These are phyloP conservation scores for Ptyas mucosa DNA, from an alignment of 2,113 vertebrate species.

Conservation along the genomic window DNA sequence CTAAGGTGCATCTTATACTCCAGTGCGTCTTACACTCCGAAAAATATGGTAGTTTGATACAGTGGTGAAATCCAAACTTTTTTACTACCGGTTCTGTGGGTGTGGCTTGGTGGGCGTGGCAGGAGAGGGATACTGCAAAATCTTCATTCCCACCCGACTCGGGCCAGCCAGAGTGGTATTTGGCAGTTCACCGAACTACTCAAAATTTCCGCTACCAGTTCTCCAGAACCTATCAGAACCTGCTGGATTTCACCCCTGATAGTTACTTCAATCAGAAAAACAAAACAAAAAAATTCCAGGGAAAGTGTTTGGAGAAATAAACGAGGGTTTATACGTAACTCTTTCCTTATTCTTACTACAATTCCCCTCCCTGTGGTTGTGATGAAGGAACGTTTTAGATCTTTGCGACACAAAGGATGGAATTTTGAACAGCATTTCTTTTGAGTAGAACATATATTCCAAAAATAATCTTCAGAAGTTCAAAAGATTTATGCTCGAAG, in stretches of 20 bases:
- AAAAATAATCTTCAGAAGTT: not conserved
- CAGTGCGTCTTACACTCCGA: no score
- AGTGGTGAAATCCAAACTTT: no score
- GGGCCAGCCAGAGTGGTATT: no score
- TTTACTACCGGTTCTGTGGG: no score
- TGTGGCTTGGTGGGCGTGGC: no score
- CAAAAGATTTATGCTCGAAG: not conserved
- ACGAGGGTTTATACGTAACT: not conserved
- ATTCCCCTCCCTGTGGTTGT: not conserved
- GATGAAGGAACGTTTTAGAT: not conserved
- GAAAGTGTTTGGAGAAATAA: not conserved
- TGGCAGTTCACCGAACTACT: no score
- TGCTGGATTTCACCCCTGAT: not conserved
- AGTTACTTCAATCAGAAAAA: not conserved
- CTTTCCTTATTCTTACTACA: not conserved
- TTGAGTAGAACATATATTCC: slow-evolving; percentile 13
- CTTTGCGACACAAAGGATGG: not conserved
- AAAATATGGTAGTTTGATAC: no score
- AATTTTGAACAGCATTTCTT: not conserved
- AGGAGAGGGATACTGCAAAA: no score
- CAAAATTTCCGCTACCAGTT: no score
- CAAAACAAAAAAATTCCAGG: not conserved
- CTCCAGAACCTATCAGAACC: no score
- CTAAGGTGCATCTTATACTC: no score
- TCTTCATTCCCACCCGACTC: no score